Percentiles rank a stretch among this genome's conserved stretches.
Evolutionary conservation across 37 sponge, comb jelly and placozoan species (phyloP).

Genomic region (Diacarnus erythraeanus): DNA sequence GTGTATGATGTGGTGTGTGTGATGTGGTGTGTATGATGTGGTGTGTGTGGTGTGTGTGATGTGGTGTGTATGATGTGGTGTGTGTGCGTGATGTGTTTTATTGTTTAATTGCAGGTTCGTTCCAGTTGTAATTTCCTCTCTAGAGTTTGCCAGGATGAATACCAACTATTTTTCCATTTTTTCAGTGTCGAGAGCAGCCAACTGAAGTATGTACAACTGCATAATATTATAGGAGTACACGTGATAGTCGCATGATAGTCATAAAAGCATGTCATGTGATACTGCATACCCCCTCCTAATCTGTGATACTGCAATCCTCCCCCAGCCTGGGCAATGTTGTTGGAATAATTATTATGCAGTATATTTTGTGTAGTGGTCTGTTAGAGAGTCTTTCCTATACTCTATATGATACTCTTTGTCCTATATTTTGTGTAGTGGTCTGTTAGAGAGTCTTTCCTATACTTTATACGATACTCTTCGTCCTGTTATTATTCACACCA

Average conservation of each 20-base stretch:
- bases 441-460: conserved; percentile 87
- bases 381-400: conserved; percentile 84
- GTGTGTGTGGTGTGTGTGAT: no score
- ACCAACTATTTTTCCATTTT: conserved; percentile 89
- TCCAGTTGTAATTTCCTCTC: conserved; percentile 86
- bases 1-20: no score
- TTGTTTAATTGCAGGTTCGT: conserved; percentile 64
- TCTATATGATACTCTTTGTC: conserved; percentile 76
- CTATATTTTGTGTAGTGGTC: conserved; percentile 48
- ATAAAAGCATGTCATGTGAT: no score
- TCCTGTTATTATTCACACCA: conserved; percentile 87
- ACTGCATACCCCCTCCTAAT: no score
- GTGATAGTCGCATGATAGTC: no score
- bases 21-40: no score
- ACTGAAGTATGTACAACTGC: conserved; percentile 83
- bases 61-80: no score
- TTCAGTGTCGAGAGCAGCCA: conserved; percentile 65
- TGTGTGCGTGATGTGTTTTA: no score
- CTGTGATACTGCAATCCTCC: background rate
- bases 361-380: conserved; percentile 58
- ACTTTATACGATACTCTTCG: conserved; percentile 84
- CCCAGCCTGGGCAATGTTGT: no score
- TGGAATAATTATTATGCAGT: no score
- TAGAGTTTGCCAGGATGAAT: conserved; percentile 93
- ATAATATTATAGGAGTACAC: no score